Evolutionary conservation across 2,797 vertebrate genomes (phyloP).

Genomic region (Syngnathus rostellatus): DNA sequence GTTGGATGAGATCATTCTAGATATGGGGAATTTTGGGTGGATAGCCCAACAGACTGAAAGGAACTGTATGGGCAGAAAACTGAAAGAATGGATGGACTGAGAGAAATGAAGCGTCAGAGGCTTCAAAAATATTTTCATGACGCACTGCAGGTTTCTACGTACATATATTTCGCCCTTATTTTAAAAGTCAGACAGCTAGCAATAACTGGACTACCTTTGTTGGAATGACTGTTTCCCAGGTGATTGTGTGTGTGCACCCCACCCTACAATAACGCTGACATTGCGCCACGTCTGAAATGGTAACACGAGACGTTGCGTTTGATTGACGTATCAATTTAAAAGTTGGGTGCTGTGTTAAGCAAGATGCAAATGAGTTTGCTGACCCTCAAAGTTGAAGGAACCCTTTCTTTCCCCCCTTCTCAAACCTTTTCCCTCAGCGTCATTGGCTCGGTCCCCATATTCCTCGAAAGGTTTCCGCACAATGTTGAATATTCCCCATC

Average conservation of each 20-base stretch:
- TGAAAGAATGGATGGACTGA: neutral
- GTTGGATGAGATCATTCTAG: slow-evolving; percentile 3
- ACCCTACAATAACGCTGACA: slow-evolving; percentile 18
- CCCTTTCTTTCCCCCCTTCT: slow-evolving; percentile 17
- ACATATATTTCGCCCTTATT: neutral
- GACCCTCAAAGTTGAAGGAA: slow-evolving; percentile 9
- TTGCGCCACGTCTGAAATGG: slow-evolving; percentile 7
- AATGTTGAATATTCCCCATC: slow-evolving; percentile 51
- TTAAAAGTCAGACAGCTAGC: too few species aligned
- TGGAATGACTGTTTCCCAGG: neutral
- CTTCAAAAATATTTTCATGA: too few species aligned
- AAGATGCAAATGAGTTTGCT: slow-evolving; percentile 16
- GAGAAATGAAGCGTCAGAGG: neutral
- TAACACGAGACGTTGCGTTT: slow-evolving; percentile 21
- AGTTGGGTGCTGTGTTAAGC: slow-evolving; percentile 23
- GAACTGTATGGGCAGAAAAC: neutral
- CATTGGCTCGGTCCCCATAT: slow-evolving; percentile 22
- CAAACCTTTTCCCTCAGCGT: slow-evolving; percentile 36
- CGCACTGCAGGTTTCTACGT: too few species aligned
- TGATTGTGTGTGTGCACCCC: neutral
- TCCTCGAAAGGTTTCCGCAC: slow-evolving; percentile 30
- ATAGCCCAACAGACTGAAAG: neutral
- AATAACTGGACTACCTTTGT: too few species aligned
- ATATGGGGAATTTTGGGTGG: neutral
- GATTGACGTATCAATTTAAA: slow-evolving; percentile 39